Evolutionary conservation across 1,140 invertebrate species (phyloP).

Genomic region (Brevipalpus yothersi): DNA sequence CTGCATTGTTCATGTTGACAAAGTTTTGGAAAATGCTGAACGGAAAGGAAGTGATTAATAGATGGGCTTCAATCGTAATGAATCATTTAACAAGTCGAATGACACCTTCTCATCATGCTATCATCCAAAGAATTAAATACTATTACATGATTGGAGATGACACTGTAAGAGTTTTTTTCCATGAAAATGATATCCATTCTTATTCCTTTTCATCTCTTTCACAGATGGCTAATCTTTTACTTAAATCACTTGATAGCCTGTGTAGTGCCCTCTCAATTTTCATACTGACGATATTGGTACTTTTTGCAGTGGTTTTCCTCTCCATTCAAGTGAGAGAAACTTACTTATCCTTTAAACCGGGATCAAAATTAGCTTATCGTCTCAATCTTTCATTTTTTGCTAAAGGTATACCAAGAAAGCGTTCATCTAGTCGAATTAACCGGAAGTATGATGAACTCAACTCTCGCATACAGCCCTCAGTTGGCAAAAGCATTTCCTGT

Average conservation of each 20-base stretch:
- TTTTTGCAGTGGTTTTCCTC: conserved; percentile 22
- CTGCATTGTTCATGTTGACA: conserved; percentile 27
- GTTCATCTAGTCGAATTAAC: conserved; percentile 70
- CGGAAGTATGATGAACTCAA: conserved; percentile 39
- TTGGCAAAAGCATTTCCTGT: conserved; percentile 38
- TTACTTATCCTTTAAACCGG: neutral
- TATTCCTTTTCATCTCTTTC: neutral
- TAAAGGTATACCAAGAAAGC: conserved; percentile 74
- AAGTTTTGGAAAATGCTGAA: neutral
- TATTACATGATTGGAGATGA: neutral
- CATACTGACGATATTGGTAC: conserved; percentile 21
- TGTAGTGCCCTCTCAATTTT: conserved; percentile 25
- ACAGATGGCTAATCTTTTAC: conserved; percentile 22
- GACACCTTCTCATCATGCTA: neutral
- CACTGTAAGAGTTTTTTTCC: conserved; percentile 16
- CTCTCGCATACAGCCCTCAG: conserved; percentile 63
- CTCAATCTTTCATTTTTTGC: neutral
- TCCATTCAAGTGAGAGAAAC: conserved; percentile 20
- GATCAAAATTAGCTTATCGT: neutral
- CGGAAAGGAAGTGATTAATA: neutral
- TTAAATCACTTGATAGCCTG: conserved; percentile 23
- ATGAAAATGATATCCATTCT: neutral
- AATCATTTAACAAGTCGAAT: neutral
- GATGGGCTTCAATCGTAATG: neutral
- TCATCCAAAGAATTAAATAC: neutral